phyloP scores from a whole-genome alignment of 2,797 vertebrate species.

The Halcyon chelicuti region DNA sequence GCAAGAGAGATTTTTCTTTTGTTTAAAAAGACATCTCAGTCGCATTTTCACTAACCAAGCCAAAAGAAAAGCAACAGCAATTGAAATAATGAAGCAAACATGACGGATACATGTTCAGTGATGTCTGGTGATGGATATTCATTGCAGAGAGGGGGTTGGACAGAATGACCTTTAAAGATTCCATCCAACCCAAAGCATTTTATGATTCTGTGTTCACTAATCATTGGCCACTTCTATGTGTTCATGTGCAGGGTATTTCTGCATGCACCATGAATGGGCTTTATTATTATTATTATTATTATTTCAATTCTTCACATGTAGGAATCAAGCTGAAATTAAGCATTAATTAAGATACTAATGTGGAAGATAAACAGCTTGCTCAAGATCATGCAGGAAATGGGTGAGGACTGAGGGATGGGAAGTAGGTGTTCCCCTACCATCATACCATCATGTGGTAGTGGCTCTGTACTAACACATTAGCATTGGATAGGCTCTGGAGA shows the following conservation, averaged over 20 bases:
- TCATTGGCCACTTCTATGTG: background rate
- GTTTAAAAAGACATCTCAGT: background rate
- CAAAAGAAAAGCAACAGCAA: background rate
- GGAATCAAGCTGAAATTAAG: background rate
- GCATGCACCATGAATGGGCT: fast-evolving
- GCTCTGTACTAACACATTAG: background rate
- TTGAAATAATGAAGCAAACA: background rate
- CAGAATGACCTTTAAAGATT: background rate
- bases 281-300: background rate
- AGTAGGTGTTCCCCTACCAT: background rate
- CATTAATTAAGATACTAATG: background rate
- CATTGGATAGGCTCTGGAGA: background rate
- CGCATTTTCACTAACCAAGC: background rate
- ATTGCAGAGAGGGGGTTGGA: background rate
- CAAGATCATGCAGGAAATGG: background rate
- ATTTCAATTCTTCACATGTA: background rate
- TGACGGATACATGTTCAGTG: fast-evolving
- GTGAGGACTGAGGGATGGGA: background rate
- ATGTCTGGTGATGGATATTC: background rate
- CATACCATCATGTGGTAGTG: fast-evolving
- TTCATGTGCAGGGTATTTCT: background rate
- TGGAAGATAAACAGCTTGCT: background rate
- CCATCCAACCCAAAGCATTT: background rate
- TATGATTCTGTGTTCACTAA: background rate
- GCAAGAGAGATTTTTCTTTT: background rate